phyloP scores from a whole-genome alignment of 35 echinoderm and acorn worm genomes.

The Diadema setosum region DNA sequence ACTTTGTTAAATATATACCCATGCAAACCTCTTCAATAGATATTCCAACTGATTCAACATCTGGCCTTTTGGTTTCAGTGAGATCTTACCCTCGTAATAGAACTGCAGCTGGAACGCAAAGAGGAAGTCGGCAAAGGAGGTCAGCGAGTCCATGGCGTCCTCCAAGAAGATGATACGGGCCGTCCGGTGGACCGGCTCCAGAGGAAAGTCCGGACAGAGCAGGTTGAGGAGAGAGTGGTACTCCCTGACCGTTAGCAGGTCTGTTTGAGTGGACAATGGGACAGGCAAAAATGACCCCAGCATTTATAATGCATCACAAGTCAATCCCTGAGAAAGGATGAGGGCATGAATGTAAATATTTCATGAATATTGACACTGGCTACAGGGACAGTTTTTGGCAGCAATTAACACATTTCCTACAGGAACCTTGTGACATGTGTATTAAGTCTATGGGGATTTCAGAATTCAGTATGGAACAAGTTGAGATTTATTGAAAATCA shows the following conservation, averaged over 20 bases:
- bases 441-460: no score
- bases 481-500: no score
- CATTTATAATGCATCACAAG: background rate
- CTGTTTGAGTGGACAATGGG: conserved; percentile 9
- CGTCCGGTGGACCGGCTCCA: conserved; percentile 81
- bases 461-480: no score
- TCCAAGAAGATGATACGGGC: conserved; percentile 94
- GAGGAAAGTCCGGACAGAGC: conserved; percentile 82
- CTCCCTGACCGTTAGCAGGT: conserved; percentile 83
- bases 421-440: no score
- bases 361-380: no score
- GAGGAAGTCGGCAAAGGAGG: conserved; percentile 93
- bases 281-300: background rate
- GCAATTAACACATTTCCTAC: no score
- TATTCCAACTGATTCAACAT: no score
- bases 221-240: conserved; percentile 90
- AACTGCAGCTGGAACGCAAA: conserved; percentile 97
- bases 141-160: conserved; percentile 92
- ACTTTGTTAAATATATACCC: no score
- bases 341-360: no score
- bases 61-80: no score
- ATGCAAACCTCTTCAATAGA: no score
- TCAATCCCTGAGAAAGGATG: background rate
- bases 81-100: conserved; percentile 79
- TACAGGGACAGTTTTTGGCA: no score